Evolutionary conservation across 2,888 invertebrate species (phyloP).

Genomic region (Caenorhabditis sp.): DNA sequence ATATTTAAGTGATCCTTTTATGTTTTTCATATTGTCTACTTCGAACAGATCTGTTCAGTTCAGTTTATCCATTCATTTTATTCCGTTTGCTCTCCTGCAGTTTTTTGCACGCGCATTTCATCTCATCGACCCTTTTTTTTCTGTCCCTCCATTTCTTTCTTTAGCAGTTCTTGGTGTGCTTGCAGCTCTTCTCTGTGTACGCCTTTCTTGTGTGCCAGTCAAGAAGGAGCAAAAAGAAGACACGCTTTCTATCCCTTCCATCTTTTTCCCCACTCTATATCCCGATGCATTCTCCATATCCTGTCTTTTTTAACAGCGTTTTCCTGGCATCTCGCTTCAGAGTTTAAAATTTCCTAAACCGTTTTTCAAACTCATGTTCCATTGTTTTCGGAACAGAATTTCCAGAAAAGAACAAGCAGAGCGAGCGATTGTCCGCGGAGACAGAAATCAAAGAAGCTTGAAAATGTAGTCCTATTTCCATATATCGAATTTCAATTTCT

Average conservation of each 20-base stretch:
- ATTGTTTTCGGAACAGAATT: too few species aligned
- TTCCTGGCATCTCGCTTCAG: too few species aligned
- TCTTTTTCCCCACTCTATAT: conserved; percentile 3
- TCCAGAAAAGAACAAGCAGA: too few species aligned
- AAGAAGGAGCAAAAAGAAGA: conserved; percentile 1
- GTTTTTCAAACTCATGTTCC: background rate
- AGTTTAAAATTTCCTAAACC: background rate
- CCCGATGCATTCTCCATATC: background rate
- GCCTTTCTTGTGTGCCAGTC: background rate
- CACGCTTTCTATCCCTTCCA: background rate
- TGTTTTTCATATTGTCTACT: too few species aligned
- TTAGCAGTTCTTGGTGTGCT: background rate
- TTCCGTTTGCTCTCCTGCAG: conserved; percentile 17
- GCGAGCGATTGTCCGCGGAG: too few species aligned
- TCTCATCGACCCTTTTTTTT: conserved; percentile 35
- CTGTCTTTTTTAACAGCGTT: background rate
- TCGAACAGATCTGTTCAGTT: background rate
- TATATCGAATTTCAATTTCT: too few species aligned
- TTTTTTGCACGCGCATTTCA: conserved; percentile 45
- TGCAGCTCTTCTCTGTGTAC: background rate
- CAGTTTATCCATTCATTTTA: background rate
- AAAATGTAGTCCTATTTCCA: too few species aligned
- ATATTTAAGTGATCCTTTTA: too few species aligned
- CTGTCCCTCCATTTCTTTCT: conserved; percentile 4
- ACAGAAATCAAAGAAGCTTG: too few species aligned